Evolutionary conservation across 2,113 vertebrate genomes (phyloP), one percentile per base, ranked within the genome.

Genomic region (Potamarius usumacintae): DNA sequence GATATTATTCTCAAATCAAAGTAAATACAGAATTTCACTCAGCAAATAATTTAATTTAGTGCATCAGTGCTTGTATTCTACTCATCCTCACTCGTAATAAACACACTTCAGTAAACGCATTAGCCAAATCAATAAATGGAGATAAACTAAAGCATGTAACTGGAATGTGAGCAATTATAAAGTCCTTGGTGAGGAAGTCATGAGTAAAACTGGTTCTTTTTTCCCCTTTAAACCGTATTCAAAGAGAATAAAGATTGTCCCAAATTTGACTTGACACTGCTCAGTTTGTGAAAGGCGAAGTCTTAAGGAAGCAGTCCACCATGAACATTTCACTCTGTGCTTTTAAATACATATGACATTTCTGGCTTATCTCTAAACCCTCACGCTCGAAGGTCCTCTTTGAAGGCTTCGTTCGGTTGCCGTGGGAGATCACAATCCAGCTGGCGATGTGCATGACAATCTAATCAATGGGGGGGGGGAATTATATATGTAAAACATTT

Each of bases 391-490:
- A 83, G 85, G 42, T 62, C 78, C 67, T 85, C 87, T 88, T 88
- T 88, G 76, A 87, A 90, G 88, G 55, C 58, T 81, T 34, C 67
- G 34, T 67, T 87, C 22, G 82, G 83, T 71, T 82, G 89, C 77
- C 85, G 65, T 50, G 48, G 42, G 62, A 85, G n/a, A 86, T 85
- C 88, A 89, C 1, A 2, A 74, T 77, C 60, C 50, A 52, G 77
- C 84, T 53, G 89, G 90, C 82, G 89, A 88, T 78, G 8, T 77
- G 74, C 87, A 71, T 87, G 85, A 92, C 84, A 89, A 88, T 87
- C 65, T 30, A 12, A 76, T 50, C 42, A 22, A 72, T 72, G 34
- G 9, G 27, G 1, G 4, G 42, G 42, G 1, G 34, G 30, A 1
- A 30, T 34, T 34, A 34, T 34, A 34, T 34, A 34, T 34, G 34